These are phyloP conservation scores for Numida meleagris DNA, from an alignment of 2,113 vertebrate species.

Conservation along the genomic window DNA sequence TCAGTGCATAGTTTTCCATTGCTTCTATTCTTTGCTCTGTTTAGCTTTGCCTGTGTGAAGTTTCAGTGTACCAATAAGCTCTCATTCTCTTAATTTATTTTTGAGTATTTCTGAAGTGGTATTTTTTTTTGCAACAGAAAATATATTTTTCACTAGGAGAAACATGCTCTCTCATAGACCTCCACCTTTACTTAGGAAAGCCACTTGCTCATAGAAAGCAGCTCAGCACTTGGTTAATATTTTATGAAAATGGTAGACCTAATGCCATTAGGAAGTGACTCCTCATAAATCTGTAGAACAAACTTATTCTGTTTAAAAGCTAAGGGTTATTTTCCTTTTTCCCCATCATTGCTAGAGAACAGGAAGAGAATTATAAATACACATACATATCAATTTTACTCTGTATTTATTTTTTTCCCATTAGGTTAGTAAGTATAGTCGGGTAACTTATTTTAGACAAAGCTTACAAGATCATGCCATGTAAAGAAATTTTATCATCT, in stretches of 20 bases:
- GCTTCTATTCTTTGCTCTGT: not conserved
- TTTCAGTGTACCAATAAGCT: not conserved
- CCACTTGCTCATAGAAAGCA: not conserved
- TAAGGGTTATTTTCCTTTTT: not conserved
- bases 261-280: not conserved
- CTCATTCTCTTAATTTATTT: not conserved
- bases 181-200: not conserved
- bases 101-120: not conserved
- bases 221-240: not conserved
- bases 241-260: not conserved
- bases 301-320: not conserved
- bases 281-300: not conserved
- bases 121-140: slow-evolving; percentile 15
- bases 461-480: not conserved
- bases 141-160: not conserved
- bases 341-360: not conserved
- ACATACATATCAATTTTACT: not conserved
- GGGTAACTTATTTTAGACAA: not conserved
- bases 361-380: not conserved
- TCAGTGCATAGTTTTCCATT: not conserved
- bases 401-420: not conserved
- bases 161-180: fast-evolving
- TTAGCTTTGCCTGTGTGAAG: not conserved
- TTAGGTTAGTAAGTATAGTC: not conserved
- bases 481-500: not conserved